A percentile compares a stretch with the other conserved stretches of the same genome.
Conservation (phyloP, 2,888 invertebrate genomes). For the Drosophila mulleri region DNA sequence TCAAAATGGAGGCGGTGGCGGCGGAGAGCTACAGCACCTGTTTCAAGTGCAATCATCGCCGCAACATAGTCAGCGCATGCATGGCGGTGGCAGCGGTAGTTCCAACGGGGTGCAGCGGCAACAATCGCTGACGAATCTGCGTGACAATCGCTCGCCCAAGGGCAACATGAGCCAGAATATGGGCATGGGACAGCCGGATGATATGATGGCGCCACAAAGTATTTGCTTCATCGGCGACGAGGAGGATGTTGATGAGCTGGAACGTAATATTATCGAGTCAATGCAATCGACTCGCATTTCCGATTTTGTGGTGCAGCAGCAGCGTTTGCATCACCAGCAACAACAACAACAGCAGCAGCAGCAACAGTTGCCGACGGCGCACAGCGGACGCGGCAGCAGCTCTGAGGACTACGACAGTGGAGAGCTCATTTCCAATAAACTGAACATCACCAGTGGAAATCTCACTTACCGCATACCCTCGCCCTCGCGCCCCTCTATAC, state of each 20-base stretch:
- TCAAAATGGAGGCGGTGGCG: slow-evolving; percentile 89
- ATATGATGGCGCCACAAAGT: slow-evolving; percentile 97
- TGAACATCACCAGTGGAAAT: slow-evolving; percentile 94
- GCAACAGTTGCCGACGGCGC: slow-evolving; percentile 50
- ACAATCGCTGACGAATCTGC: slow-evolving; percentile 79
- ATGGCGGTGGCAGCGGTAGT: slow-evolving; percentile 27
- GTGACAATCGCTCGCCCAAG: slow-evolving; percentile 77
- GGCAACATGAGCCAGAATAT: slow-evolving; percentile 50
- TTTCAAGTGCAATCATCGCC: slow-evolving; percentile 87
- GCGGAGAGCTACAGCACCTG: slow-evolving; percentile 86
- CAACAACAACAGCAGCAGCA: slow-evolving; percentile 61
- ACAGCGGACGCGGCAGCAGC: slow-evolving; percentile 87
- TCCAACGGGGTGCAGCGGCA: slow-evolving; percentile 77
- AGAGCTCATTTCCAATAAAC: slow-evolving; percentile 85
- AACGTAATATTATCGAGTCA: slow-evolving; percentile 84
- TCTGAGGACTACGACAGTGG: slow-evolving; percentile 85
- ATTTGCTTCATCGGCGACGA: slow-evolving; percentile 95
- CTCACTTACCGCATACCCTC: slow-evolving; percentile 95
- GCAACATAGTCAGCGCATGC: slow-evolving; percentile 86
- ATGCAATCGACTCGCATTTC: slow-evolving; percentile 80
- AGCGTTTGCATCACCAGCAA: slow-evolving; percentile 57
- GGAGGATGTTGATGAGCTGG: slow-evolving; percentile 85
- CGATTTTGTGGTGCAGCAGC: slow-evolving; percentile 69
- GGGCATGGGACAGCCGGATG: slow-evolving; percentile 87
- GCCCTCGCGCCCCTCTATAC: slow-evolving; percentile 91